Conservation (phyloP, 2,113 vertebrate genomes). For the Microcebus ravelobensis region DNA sequence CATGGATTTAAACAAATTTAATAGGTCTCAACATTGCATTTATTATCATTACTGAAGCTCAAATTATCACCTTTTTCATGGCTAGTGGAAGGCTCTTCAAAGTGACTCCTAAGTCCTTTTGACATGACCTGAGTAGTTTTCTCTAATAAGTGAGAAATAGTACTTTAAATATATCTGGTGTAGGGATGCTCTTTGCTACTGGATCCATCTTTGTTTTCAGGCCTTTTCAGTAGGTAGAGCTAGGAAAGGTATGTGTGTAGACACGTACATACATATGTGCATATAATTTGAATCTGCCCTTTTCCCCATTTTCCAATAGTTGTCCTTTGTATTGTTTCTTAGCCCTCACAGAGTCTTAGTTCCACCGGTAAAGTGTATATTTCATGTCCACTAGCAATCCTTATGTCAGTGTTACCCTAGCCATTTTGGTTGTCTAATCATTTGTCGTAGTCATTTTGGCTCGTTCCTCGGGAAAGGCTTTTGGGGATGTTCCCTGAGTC, state of each 20-base stretch:
- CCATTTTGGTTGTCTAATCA: background rate
- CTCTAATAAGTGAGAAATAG: slow-evolving; percentile 25
- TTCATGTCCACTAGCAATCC: background rate
- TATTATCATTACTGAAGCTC: background rate
- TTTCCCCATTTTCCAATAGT: background rate
- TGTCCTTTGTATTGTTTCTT: background rate
- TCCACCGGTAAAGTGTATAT: background rate
- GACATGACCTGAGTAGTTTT: background rate
- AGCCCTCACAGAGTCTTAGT: background rate
- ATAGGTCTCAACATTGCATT: background rate
- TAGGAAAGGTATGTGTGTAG: background rate
- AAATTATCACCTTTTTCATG: background rate
- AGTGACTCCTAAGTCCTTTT: background rate
- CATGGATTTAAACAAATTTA: background rate
- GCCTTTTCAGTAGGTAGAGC: background rate
- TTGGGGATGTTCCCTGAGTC: background rate
- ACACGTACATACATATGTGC: background rate
- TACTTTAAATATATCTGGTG: background rate
- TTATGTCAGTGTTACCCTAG: background rate
- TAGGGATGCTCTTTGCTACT: background rate
- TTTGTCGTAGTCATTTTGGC: background rate
- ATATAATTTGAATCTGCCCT: background rate
- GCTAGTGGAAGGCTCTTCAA: background rate
- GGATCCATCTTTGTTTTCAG: background rate
- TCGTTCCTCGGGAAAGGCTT: background rate